Evolutionary conservation across 2,113 vertebrate species (phyloP), one percentile per base, ranked within the genome.

Genomic region (Alces alces): DNA sequence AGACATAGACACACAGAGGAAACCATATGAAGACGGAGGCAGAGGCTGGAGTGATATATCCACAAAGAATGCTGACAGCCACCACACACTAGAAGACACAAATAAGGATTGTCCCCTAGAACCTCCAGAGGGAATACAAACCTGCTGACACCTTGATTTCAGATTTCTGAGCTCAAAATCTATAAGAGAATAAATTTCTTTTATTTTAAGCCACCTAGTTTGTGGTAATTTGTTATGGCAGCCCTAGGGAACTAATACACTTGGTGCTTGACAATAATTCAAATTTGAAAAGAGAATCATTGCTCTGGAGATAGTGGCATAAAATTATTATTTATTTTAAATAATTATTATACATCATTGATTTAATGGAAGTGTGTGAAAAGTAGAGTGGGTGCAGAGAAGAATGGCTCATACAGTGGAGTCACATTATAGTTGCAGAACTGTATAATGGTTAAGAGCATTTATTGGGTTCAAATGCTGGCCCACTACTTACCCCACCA

Each of bases 241-340:
- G 23, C 43, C 39, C 28, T 50, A 78, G 39, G 25, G 47, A 78
- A 80, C 45, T 91, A 76, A 64, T 52, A 50, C 5, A 66, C 21
- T 85, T 91, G 13, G 55, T 97, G 6, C 4, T 79, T 91, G 39
- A 43, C 61, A 93, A 16, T 28, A 50, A 52, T 89, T 95, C 45
- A 66, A 28, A 92, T 92, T 83, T 89, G 61, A 89, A 82, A 86
- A 90, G 25, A 79, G 36, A 84, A 39, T 84, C 27, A 82, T 39
- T 83, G 25, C 33, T 89, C 61, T 89, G 30, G 45, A 92, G 55
- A 86, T 9, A 61, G 60, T 93, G 66, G 57, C 84, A 83, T 60
- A 78, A 91, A 66, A 82, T 89, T 84, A 14, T 64, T 85, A 52
- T 57, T 91, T 86, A 96, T 54, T 90, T 94, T 17, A 95, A 96